Base-by-base conservation (phyloP, 2,113 vertebrate genomes). In the Ochotona princeps region DNA sequence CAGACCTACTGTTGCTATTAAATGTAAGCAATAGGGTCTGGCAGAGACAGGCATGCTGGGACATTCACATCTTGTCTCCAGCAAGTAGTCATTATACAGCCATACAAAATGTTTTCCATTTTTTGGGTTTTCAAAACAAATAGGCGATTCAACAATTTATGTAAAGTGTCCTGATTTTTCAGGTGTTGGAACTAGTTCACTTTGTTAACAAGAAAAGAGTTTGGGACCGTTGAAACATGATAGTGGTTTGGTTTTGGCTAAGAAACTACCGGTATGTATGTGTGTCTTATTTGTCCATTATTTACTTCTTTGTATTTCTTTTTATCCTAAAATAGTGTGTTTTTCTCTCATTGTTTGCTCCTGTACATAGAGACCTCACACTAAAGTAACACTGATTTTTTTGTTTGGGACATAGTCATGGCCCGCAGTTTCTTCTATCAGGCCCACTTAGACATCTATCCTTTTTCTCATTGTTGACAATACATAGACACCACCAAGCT, bases 141-240 rank as follows among this genome's bases (percentile, higher is more conserved):
- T 51, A 94, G 20, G 54, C 67, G 79, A 87, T 21, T 32, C 26
- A 49, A 38, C 80, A 89, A 90, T 61, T 23, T 95, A 74, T 35
- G 17, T 66, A 26, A 88, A 69, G 2, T 69, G 12, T 94, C 5
- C 69, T 78, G 44, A 65, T 54, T 89, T 89, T 80, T 94, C 38
- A 93, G 78, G 5, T 51, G 21, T 57, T 84, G 30, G 26, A 44
- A 60, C 28, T 47, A 84, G 73, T 73, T 81, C 2, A 65, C 83
- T 87, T 86, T 38, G 35, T 89, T 92, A 74, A 14, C 14, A 15
- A 57, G 81, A 83, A 87, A 74, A 78, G 57, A 35, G 8, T 51
- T 13, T 86, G 49, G 8, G 73, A 61, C n/a, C 26, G 54, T 60
- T 61, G 30, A 79, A 79, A 85, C 9, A 14, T n/a, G 20, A 18